Conservation (phyloP, 2,888 invertebrate genomes). For the Cheilosia urbana region DNA sequence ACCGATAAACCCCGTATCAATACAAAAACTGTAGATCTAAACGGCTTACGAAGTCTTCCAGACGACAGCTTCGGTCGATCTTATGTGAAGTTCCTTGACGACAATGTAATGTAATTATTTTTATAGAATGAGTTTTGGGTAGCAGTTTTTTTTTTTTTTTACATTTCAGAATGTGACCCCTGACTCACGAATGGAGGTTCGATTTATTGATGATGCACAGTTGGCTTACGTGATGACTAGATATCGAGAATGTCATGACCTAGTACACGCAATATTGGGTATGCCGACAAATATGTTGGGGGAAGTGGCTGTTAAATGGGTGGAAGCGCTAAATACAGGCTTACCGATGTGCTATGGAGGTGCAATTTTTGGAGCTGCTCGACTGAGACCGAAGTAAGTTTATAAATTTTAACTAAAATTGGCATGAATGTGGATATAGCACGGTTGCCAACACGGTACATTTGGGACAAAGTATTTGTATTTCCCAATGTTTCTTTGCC, state of each 20-base stretch:
- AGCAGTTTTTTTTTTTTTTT: not conserved
- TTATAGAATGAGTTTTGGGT: not conserved
- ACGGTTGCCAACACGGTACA: no score
- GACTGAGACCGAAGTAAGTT: conserved; percentile 90
- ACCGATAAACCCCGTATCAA: conserved; percentile 94
- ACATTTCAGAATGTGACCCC: conserved; percentile 90
- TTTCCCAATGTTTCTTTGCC: no score
- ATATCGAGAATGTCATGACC: conserved; percentile 98
- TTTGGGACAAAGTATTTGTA: no score
- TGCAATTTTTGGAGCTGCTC: conserved; percentile 95
- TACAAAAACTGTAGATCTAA: conserved; percentile 90
- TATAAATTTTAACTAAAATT: not conserved
- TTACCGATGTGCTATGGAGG: conserved; percentile 98
- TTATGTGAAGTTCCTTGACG: conserved; percentile 92
- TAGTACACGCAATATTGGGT: conserved; percentile 94
- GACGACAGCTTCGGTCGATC: conserved; percentile 92
- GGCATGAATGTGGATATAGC: no score
- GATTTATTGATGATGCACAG: conserved; percentile 94
- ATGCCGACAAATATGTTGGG: conserved; percentile 98
- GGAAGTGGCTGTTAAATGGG: conserved; percentile 98
- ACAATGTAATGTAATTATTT: conserved; percentile 86
- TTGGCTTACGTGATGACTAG: conserved; percentile 98
- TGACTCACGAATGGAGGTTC: conserved; percentile 94
- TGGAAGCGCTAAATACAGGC: conserved; percentile 97
- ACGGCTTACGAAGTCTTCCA: conserved; percentile 89